Conservation (phyloP, 1,140 invertebrate genomes). For the Thaumatotibia leucotreta region DNA sequence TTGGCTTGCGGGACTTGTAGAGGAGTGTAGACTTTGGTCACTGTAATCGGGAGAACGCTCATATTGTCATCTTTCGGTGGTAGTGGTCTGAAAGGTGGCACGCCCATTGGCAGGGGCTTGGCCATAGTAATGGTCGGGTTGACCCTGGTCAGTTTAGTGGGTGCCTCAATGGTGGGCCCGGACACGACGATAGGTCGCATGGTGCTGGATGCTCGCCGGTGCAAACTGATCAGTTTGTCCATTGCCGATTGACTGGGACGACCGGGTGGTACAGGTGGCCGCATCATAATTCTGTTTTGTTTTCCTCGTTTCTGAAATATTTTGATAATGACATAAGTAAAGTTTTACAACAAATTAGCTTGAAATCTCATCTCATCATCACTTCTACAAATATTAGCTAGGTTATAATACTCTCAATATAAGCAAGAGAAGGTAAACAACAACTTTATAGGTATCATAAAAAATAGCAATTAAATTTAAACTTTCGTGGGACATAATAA, state of each 20-base stretch:
- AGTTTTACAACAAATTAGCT: background rate
- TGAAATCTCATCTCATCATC: no score
- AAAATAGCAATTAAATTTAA: no score
- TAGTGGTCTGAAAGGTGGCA: slow-evolving; percentile 87
- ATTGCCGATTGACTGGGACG: slow-evolving; percentile 62
- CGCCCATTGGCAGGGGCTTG: slow-evolving; percentile 73
- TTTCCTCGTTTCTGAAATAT: slow-evolving; percentile 69
- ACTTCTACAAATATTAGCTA: no score
- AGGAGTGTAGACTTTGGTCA: slow-evolving; percentile 53
- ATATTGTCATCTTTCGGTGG: slow-evolving; percentile 78
- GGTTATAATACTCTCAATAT: no score
- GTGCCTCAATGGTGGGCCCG: slow-evolving; percentile 34
- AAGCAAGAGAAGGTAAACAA: no score
- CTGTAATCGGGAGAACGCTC: slow-evolving; percentile 59
- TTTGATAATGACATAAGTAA: background rate
- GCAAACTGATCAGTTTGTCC: slow-evolving; percentile 55
- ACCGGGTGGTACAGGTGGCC: slow-evolving; percentile 42
- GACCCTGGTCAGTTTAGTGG: slow-evolving; percentile 25
- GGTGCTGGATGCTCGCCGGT: slow-evolving; percentile 47
- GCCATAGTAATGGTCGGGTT: slow-evolving; percentile 68
- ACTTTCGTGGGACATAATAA: no score
- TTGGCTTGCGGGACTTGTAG: slow-evolving; percentile 50
- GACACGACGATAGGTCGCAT: slow-evolving; percentile 60
- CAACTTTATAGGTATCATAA: no score
- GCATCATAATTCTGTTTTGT: slow-evolving; percentile 69